Conservation (phyloP, 1,140 invertebrate genomes). For the Galleria mellonella region DNA sequence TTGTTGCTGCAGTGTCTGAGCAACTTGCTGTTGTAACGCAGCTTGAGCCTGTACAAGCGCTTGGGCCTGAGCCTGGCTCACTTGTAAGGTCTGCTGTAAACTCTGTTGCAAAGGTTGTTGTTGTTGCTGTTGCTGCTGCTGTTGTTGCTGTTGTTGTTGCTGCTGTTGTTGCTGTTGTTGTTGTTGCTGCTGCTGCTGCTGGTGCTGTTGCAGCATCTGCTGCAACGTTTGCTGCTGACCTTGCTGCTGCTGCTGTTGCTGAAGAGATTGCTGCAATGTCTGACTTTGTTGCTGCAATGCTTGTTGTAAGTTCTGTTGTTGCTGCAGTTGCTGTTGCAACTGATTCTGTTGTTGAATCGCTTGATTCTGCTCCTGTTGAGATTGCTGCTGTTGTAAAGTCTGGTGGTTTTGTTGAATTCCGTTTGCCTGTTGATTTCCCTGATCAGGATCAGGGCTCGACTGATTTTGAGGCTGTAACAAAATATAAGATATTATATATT, state of each 20-base stretch:
- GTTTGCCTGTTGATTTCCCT: conserved; percentile 54
- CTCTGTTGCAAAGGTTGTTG: conserved; percentile 52
- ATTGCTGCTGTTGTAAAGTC: conserved; percentile 52
- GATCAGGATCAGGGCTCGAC: conserved; percentile 59
- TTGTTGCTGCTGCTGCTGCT: conserved; percentile 53
- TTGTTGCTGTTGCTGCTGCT: conserved; percentile 42
- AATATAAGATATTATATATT: conserved; percentile 10
- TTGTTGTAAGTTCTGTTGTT: conserved; percentile 41
- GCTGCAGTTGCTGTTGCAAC: conserved; percentile 46
- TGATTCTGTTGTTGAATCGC: conserved; percentile 48
- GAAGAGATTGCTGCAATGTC: conserved; percentile 54
- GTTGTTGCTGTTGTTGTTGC: conserved; percentile 51
- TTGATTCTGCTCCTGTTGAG: conserved; percentile 39
- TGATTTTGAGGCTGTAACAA: conserved; percentile 71
- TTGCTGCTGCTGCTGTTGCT: conserved; percentile 49
- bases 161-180: conserved; percentile 63
- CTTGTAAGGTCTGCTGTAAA: conserved; percentile 49
- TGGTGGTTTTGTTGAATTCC: conserved; percentile 59
- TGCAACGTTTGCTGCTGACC: conserved; percentile 51
- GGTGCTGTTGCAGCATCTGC: conserved; percentile 46
- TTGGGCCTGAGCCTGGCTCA: conserved; percentile 59
- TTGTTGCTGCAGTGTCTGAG: conserved; percentile 59
- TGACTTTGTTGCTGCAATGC: conserved; percentile 48
- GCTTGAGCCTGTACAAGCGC: conserved; percentile 59
- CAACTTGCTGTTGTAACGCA: conserved; percentile 59